Percentiles rank a stretch among this genome's conserved stretches.
Evolutionary conservation across 2,888 invertebrate species (phyloP).

Genomic region (Mesodorylaimus sp.): DNA sequence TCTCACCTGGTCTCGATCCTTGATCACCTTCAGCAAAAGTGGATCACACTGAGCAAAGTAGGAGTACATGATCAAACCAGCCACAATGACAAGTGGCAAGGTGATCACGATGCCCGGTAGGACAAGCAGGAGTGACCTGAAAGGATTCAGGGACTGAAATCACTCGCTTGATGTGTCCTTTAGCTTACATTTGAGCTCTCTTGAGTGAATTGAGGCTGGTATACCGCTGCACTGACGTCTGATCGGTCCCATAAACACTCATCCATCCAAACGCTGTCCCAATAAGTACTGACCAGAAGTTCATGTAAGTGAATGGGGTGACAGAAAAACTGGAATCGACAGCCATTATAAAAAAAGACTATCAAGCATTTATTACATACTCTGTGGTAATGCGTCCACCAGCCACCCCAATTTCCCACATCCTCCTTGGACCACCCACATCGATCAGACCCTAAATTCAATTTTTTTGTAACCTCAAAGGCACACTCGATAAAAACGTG

Average conservation of each 20-base stretch:
- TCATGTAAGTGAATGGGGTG: constrained; percentile 10
- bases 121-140: constrained; percentile 7
- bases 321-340: constrained; percentile 1
- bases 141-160: too few relatives aligned
- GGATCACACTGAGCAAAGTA: constrained; percentile 26
- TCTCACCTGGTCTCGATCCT: constrained; percentile 13
- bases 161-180: too few relatives aligned
- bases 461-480: too few relatives aligned
- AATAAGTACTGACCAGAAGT: constrained; percentile 10
- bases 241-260: constrained; percentile 10
- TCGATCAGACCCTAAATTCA: neutral
- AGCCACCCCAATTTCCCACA: neutral
- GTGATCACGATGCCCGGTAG: constrained; percentile 14
- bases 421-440: neutral
- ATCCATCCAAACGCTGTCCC: constrained; percentile 10
- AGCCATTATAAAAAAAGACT: neutral
- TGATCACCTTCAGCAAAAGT: constrained; percentile 14
- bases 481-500: too few relatives aligned
- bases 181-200: constrained; percentile 8
- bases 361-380: too few relatives aligned
- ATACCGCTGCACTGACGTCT: constrained; percentile 10
- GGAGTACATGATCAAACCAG: constrained; percentile 22
- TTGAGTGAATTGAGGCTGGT: constrained; percentile 4
- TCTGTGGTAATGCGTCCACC: neutral
- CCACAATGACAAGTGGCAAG: constrained; percentile 14